phyloP scores from a whole-genome alignment of 2,888 invertebrate species.

The Drosophila mimetica region DNA sequence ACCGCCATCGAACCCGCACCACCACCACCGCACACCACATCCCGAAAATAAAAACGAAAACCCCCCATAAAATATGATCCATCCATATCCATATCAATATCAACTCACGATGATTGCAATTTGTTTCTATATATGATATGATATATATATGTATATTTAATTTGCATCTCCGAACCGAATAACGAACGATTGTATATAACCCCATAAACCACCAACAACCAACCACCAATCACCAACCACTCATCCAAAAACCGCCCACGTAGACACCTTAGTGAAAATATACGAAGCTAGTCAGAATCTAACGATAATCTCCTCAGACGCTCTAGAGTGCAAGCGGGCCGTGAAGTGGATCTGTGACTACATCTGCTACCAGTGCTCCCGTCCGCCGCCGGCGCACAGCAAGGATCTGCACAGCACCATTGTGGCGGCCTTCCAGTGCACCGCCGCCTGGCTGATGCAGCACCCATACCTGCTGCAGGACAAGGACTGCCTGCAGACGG shows the following conservation, averaged over 20 bases:
- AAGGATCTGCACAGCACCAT: constrained; percentile 97
- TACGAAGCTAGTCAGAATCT: constrained; percentile 84
- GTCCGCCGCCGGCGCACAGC: constrained; percentile 96
- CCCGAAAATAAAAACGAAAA: constrained; percentile 1
- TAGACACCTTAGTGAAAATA: constrained; percentile 84
- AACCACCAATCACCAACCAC: constrained; percentile 12
- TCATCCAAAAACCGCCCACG: constrained; percentile 40
- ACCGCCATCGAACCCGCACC: constrained; percentile 34
- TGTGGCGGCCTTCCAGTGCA: constrained; percentile 95
- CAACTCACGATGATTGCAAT: constrained; percentile 28
- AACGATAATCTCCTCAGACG: constrained; percentile 88
- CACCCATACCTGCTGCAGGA: constrained; percentile 96
- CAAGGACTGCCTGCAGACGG: constrained; percentile 95
- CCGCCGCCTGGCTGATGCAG: constrained; percentile 95
- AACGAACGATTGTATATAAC: constrained; percentile 57
- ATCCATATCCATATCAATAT: constrained; percentile 11
- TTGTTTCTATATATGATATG: constrained; percentile 27
- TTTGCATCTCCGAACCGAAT: constrained; percentile 26
- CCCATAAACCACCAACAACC: background rate
- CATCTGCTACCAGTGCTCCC: constrained; percentile 96
- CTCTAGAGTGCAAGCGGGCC: constrained; percentile 94
- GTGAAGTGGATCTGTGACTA: constrained; percentile 99
- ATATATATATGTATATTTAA: constrained; percentile 46
- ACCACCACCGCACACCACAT: constrained; percentile 17
- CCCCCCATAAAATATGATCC: background rate